Conservation (phyloP, 2,888 invertebrate species). For the Polydrusus tereticollis region DNA sequence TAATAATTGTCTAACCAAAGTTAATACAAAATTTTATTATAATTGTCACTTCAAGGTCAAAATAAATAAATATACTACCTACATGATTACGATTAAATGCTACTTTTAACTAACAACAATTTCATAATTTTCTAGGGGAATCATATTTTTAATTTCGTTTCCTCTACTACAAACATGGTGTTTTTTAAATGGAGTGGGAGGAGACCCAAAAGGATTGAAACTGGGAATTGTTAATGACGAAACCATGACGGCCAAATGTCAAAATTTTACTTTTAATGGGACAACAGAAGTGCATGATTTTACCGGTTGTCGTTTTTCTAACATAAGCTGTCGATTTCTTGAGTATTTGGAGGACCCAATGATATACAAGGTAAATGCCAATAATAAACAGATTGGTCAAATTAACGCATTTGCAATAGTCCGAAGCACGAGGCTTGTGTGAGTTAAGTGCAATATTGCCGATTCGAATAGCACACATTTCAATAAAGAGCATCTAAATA, state of each 20-base stretch:
- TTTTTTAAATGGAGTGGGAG: conserved; percentile 86
- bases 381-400: background rate
- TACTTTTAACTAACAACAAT: too few species aligned
- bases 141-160: conserved; percentile 84
- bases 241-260: conserved; percentile 61
- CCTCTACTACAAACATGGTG: conserved; percentile 84
- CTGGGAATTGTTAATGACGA: conserved; percentile 88
- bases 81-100: too few species aligned
- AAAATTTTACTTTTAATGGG: conserved; percentile 56
- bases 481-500: too few species aligned
- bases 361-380: conserved; percentile 61
- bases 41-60: too few species aligned
- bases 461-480: too few species aligned
- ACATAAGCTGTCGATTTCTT: conserved; percentile 76
- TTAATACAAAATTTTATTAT: too few species aligned
- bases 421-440: too few species aligned
- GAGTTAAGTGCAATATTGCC: too few species aligned
- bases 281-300: conserved; percentile 50
- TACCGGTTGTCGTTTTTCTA: conserved; percentile 68
- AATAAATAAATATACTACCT: too few species aligned
- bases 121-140: conserved; percentile 72
- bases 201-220: conserved; percentile 78
- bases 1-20: too few species aligned
- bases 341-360: conserved; percentile 72
- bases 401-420: too few species aligned